Percentiles rank a stretch among this genome's conserved stretches.
phyloP scores from a whole-genome alignment of 2,888 invertebrate genomes.

The Cabera pusaria region DNA sequence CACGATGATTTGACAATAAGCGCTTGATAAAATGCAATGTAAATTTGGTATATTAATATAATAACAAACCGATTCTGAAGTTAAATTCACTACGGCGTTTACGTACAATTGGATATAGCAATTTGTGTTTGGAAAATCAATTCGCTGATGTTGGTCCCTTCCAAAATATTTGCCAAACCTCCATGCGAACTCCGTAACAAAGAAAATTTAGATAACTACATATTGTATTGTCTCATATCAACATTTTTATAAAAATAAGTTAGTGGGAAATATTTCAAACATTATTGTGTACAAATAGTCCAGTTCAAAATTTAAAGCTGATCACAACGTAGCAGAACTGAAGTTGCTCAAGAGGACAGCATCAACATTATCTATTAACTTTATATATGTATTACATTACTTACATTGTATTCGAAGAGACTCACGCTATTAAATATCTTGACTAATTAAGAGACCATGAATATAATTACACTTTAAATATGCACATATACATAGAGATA shows the following conservation, averaged over 20 bases:
- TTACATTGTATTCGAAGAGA: conserved; percentile 76
- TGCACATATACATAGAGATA: conserved; percentile 80
- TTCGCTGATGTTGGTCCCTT: conserved; percentile 76
- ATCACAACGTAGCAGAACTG: conserved; percentile 80
- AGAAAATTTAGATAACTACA: conserved; percentile 63
- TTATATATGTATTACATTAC: conserved; percentile 75
- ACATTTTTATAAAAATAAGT: conserved; percentile 80
- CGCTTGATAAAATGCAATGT: conserved; percentile 63
- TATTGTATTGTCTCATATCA: conserved; percentile 79
- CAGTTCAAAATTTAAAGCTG: conserved; percentile 79
- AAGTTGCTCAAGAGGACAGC: conserved; percentile 79
- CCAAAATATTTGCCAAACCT: conserved; percentile 68
- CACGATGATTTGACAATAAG: conserved; percentile 56
- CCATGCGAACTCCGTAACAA: conserved; percentile 53
- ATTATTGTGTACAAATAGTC: conserved; percentile 75
- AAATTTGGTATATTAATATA: conserved; percentile 48
- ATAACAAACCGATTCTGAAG: conserved; percentile 42
- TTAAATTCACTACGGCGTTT: conserved; percentile 46
- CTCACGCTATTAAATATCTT: conserved; percentile 82
- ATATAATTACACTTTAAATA: conserved; percentile 76
- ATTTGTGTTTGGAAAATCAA: conserved; percentile 44
- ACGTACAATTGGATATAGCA: conserved; percentile 31
- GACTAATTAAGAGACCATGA: conserved; percentile 82
- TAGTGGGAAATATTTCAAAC: conserved; percentile 69
- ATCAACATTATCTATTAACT: conserved; percentile 64